These are phyloP conservation scores for Pseudolaguvia tuberculata DNA, from an alignment of 2,113 vertebrate genomes.

Conservation along the genomic window DNA sequence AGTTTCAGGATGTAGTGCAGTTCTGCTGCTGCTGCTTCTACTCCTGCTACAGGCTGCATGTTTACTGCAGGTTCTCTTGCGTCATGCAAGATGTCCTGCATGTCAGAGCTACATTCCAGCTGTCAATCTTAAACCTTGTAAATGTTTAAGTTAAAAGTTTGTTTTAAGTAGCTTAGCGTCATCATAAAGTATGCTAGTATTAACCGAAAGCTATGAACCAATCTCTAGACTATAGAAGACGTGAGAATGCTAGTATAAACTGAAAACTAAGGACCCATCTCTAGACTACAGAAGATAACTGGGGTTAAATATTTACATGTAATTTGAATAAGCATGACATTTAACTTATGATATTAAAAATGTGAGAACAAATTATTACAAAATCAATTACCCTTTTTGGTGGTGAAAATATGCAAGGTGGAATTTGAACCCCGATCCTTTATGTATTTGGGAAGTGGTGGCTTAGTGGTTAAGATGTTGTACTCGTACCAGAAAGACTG, in stretches of 20 bases:
- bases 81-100: neutral
- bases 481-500: too few species aligned
- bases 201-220: neutral
- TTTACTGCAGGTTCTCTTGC: neutral
- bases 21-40: neutral
- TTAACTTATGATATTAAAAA: too few species aligned
- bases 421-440: too few species aligned
- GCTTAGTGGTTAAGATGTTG: too few species aligned
- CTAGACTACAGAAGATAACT: neutral
- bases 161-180: neutral
- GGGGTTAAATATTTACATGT: neutral
- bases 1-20: neutral
- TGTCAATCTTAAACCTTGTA: neutral
- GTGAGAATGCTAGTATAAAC: neutral
- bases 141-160: neutral
- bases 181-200: neutral
- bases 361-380: too few species aligned
- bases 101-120: conserved; percentile 12
- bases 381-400: too few species aligned
- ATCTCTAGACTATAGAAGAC: neutral
- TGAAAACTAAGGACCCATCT: neutral
- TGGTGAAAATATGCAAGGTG: too few species aligned
- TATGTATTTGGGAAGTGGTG: too few species aligned
- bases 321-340: too few species aligned
- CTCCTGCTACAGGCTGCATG: neutral